Base-by-base conservation (phyloP, 2,888 invertebrate genomes). In the Acheta domesticus region DNA sequence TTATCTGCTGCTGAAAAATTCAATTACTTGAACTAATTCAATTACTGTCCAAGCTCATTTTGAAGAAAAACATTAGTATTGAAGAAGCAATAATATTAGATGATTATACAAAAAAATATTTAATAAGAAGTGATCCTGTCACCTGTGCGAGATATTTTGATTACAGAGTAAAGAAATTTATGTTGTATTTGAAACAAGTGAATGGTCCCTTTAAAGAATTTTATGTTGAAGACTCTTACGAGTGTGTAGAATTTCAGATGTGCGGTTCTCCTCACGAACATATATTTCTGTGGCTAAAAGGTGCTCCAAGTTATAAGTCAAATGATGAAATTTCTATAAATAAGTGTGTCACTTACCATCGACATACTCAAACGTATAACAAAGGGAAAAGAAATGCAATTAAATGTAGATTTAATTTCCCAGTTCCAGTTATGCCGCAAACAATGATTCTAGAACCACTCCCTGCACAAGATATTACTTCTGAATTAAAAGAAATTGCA, bases 121-220 rank as follows among this genome's bases (percentile, higher is more conserved):
- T 84, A 12, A 84, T 84, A 48, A 77, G 82, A 80, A 20, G 77
- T 12, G 84, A 84, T 75, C 84, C 84, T 8, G 83, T 83, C 19
- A 84, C 83, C 11, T 84, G 84, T 80, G 83, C 83, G 14, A 75
- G 79, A 48, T 82, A 82, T 81, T 82, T 81, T 79, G 76, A 81
- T 77, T 78, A 79, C 74, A 81, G 80, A 80, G 48, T 81, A 19
- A 73, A 50, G 19, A 79, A 82, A 79, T 79, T 81, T 36, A 80
- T 82, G 79, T 49, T 16, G 76, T 16, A 62, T 76, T 50, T 76
- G 21, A 76, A 50, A n/a, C 19, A 76, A 77, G 21, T 48, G 2
- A 5, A 49, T 50, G 80, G 81, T 49, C 77, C 81, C 78, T 81
- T 83, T 81, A 78, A 80, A 77, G 48, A 80, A 76, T 75, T 81